Evolutionary conservation across 2,888 invertebrate species (phyloP).

Genomic region (Ganaspis brasiliensis): DNA sequence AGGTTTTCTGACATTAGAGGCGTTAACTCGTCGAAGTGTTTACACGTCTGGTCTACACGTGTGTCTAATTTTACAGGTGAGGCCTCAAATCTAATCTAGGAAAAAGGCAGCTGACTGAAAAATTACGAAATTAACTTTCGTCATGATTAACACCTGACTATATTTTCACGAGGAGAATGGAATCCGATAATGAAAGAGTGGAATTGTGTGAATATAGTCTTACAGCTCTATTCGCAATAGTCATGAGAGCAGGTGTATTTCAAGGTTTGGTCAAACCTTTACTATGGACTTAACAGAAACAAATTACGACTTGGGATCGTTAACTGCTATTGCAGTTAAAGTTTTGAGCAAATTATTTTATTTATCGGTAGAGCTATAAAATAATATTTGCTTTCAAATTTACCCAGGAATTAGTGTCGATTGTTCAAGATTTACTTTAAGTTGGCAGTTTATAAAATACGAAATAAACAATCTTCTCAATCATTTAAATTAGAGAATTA

Average conservation of each 20-base stretch:
- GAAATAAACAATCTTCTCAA: no score
- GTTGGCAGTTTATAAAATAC: no score
- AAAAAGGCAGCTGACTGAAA: slow-evolving; percentile 9
- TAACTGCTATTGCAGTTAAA: slow-evolving; percentile 2
- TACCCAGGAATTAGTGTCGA: slow-evolving; percentile 1
- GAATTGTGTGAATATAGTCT: slow-evolving; percentile 11
- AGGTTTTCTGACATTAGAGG: not conserved
- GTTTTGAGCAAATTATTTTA: not conserved
- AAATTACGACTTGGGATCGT: slow-evolving; percentile 10
- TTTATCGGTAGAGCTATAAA: not conserved
- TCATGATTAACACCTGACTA: slow-evolving; percentile 7
- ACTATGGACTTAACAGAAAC: slow-evolving; percentile 5
- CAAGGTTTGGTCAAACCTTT: slow-evolving; percentile 32
- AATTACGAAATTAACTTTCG: slow-evolving; percentile 14
- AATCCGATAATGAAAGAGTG: not conserved
- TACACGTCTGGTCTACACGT: not conserved
- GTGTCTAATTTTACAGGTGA: slow-evolving; percentile 7
- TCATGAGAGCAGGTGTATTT: slow-evolving; percentile 24
- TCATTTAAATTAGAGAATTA: no score
- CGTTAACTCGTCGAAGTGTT: not conserved
- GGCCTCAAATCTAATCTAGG: not conserved
- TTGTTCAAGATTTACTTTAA: no score
- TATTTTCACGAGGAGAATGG: slow-evolving; percentile 3
- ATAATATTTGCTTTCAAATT: not conserved
- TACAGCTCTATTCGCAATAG: slow-evolving; percentile 5